Conservation (phyloP, 2,797 vertebrate genomes). For the Anabas testudineus region DNA sequence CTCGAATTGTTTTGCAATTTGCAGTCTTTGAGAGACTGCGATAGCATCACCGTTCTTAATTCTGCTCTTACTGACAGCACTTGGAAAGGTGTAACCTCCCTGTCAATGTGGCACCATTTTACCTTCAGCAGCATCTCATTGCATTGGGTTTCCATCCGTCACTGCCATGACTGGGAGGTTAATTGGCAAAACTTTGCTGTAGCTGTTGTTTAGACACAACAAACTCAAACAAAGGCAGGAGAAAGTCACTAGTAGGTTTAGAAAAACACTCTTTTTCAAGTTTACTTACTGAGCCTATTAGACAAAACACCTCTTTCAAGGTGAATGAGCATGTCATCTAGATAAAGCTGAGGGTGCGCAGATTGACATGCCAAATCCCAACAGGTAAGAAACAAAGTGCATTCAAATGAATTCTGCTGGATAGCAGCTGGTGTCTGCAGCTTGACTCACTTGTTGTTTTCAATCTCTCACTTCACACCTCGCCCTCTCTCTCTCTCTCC, state of each 20-base stretch:
- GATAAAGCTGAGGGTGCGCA: constrained; percentile 57
- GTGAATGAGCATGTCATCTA: constrained; percentile 60
- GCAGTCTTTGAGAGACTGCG: constrained; percentile 40
- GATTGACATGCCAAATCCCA: constrained; percentile 63
- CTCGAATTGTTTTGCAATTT: constrained; percentile 63
- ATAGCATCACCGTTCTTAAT: constrained; percentile 47
- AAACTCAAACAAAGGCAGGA: constrained; percentile 41
- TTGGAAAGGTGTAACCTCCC: constrained; percentile 56
- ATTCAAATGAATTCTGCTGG: constrained; percentile 72
- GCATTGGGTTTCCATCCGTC: constrained; percentile 50
- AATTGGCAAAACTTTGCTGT: constrained; percentile 25
- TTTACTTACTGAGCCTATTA: constrained; percentile 54
- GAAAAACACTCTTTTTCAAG: constrained; percentile 32
- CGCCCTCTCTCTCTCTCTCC: no score
- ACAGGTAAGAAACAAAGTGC: constrained; percentile 64
- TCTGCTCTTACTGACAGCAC: constrained; percentile 22
- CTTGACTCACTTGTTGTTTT: constrained; percentile 67
- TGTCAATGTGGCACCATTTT: constrained; percentile 37
- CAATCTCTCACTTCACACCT: constrained; percentile 60
- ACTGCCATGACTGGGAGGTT: constrained; percentile 15
- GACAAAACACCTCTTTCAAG: constrained; percentile 65
- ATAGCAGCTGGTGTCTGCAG: constrained; percentile 76
- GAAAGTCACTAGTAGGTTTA: constrained; percentile 31
- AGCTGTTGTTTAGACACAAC: constrained; percentile 29
- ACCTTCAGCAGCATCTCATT: neutral